Percentiles rank a stretch among this genome's conserved stretches.
phyloP scores from a whole-genome alignment of 2,797 vertebrate species.

The Phataginus tetradactyla region DNA sequence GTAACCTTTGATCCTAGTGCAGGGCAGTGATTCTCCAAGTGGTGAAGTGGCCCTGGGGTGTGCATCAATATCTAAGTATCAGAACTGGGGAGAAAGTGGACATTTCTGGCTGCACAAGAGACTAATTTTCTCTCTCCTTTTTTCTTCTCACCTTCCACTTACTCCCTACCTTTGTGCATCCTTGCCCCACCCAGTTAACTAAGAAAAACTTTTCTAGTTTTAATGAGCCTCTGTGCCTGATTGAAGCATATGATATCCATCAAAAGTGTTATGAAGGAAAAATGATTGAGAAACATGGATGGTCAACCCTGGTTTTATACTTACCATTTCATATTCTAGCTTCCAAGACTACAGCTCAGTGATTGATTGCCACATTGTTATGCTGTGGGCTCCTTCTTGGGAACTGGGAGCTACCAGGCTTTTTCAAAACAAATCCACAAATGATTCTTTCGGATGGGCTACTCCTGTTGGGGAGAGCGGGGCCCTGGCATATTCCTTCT shows the following conservation, averaged over 20 bases:
- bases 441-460: neutral
- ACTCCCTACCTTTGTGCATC: neutral
- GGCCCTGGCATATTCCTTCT: neutral
- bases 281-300: neutral
- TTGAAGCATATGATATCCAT: neutral
- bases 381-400: neutral
- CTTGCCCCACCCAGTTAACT: neutral
- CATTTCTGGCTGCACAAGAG: neutral
- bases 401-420: neutral
- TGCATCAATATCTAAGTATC: neutral
- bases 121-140: neutral
- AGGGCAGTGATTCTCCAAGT: too few species aligned
- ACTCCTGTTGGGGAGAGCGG: neutral
- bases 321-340: neutral
- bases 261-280: neutral
- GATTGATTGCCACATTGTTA: neutral
- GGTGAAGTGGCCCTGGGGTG: neutral
- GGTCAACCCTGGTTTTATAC: neutral
- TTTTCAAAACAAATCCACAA: neutral
- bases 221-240: neutral
- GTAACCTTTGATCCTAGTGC: neutral
- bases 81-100: neutral
- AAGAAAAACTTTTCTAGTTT: neutral
- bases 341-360: neutral
- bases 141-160: neutral